Evolutionary conservation across 2,113 vertebrate genomes (phyloP), one percentile per base, ranked within the genome.

Genomic region (Lophura nycthemera): DNA sequence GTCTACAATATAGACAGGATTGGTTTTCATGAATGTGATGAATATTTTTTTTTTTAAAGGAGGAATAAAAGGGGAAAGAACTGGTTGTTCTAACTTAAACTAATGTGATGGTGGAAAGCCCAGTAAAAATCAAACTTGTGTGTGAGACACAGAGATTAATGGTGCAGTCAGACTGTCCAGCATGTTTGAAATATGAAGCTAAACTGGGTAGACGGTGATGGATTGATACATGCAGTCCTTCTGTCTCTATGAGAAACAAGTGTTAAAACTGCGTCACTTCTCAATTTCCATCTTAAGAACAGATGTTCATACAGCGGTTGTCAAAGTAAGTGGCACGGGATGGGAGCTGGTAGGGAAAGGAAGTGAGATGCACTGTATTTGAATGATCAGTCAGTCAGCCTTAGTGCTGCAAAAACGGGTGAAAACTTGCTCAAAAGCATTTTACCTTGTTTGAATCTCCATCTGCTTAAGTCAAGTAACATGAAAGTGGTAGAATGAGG

Each of bases 281-380:
- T 83, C 18, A 30, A 6, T 36, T 56, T 75, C 32, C 32, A 48
- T 18, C 32, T 11, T 15, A 45, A 34, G 24, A 57, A 27, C 29
- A 74, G 45, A 48, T 2, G 8, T 47, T 47, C 10, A 60, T 54
- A n/a, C 24, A 24, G 5, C 0, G 8, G 19, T 5, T 0, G 0
- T 14, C 25, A 19, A 32, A 25, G 52, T 34, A 13, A 38, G 4
- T 9, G 13, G 15, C 10, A 4, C 19, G 60, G 22, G 8, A 9
- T 34, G 21, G 22, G 61, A 83, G 8, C 15, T 56, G 54, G 29
- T 13, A 48, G 57, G 63, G 45, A 34, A 34, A 48, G 43, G 43
- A 52, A 32, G 6, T 7, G 12, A 45, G 65, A 4, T 29, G 27
- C 18, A 2, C 48, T 70, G 64, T 70, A 16, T 12, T 80, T 10